phyloP scores from a whole-genome alignment of 2,797 vertebrate species.

The Halcyon smyrnensis region DNA sequence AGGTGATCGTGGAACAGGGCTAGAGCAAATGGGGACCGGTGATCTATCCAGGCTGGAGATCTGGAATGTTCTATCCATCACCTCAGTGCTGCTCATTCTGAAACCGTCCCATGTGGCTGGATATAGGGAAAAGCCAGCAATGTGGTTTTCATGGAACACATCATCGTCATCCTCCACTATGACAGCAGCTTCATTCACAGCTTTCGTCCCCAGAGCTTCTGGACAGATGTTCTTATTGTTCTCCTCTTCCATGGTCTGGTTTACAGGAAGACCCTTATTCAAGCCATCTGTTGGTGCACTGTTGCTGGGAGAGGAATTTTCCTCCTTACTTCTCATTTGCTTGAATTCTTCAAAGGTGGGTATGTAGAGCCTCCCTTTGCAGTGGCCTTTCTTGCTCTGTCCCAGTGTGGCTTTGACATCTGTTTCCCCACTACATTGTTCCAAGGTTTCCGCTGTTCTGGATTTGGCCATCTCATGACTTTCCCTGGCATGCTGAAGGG shows the following conservation, averaged over 20 bases:
- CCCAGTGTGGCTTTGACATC: not conserved
- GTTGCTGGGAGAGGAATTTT: not conserved
- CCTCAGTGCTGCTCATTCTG: constrained; percentile 19
- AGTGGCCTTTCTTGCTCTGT: constrained; percentile 68
- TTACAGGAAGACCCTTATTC: not conserved
- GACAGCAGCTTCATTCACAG: not conserved
- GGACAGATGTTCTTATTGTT: not conserved
- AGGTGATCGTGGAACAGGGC: constrained; percentile 84
- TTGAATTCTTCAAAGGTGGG: constrained; percentile 93
- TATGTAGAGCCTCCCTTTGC: constrained; percentile 83
- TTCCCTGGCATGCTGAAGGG: constrained; percentile 65
- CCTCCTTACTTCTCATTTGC: constrained; percentile 84
- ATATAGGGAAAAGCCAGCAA: constrained; percentile 25
- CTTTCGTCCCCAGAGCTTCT: not conserved
- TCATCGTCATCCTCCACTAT: constrained; percentile 16
- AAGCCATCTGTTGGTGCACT: constrained; percentile 2
- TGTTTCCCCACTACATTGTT: not conserved
- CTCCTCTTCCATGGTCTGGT: not conserved
- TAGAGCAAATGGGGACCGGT: constrained; percentile 82
- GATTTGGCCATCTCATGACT: constrained; percentile 72
- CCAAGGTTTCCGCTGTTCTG: constrained; percentile 80
- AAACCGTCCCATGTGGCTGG: constrained; percentile 21
- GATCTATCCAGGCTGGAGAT: constrained; percentile 34
- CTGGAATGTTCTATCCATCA: constrained; percentile 21
- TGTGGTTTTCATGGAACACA: constrained; percentile 51